Evolutionary conservation across 2,888 invertebrate genomes (phyloP).

Genomic region (Synanthedon andrenaeformis): DNA sequence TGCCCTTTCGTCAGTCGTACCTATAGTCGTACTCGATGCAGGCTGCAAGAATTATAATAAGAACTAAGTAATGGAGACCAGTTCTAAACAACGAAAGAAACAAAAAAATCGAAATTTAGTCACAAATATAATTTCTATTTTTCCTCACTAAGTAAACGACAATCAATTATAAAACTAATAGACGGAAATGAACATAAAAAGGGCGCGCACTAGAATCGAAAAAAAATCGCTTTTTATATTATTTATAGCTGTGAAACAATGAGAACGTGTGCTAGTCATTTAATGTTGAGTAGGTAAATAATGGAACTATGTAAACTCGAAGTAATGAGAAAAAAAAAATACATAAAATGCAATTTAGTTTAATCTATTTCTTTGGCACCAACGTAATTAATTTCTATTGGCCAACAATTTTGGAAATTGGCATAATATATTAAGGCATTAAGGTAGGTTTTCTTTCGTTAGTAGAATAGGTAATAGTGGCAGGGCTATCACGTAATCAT

Average conservation of each 20-base stretch:
- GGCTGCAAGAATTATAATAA: too few species aligned
- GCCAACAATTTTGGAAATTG: neutral
- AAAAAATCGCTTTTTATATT: conserved; percentile 38
- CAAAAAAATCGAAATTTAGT: too few species aligned
- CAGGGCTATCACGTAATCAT: too few species aligned
- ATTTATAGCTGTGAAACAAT: conserved; percentile 33
- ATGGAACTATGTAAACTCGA: neutral
- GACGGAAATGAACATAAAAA: conserved; percentile 25
- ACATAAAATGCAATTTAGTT: neutral
- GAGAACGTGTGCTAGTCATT: conserved; percentile 23
- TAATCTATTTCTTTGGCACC: neutral
- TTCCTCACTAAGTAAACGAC: neutral
- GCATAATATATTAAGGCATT: neutral
- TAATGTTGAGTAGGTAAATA: neutral
- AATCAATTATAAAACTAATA: neutral
- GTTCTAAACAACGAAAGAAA: too few species aligned
- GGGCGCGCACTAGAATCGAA: conserved; percentile 36
- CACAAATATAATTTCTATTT: too few species aligned
- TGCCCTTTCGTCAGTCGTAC: too few species aligned
- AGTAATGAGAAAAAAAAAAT: neutral
- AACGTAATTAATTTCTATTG: neutral
- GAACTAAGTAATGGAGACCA: too few species aligned
- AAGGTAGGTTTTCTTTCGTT: too few species aligned
- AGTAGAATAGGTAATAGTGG: too few species aligned
- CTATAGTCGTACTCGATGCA: too few species aligned